A percentile compares a stretch with the other conserved stretches of the same genome.
Evolutionary conservation across 2,113 vertebrate genomes (phyloP).

Genomic region (Nesoenas mayeri): DNA sequence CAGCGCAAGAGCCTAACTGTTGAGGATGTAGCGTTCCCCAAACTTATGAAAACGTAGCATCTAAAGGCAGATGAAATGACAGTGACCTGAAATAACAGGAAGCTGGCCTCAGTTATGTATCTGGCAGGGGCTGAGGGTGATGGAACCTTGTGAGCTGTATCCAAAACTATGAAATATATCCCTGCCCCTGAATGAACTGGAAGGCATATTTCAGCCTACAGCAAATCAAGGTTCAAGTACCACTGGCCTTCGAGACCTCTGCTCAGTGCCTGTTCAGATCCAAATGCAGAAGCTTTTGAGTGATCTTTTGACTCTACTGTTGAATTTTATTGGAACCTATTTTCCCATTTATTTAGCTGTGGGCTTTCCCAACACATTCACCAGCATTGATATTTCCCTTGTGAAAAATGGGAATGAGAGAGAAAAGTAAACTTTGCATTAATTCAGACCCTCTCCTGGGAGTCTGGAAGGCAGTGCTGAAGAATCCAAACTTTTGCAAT

Average conservation of each 20-base stretch:
- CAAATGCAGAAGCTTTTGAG: neutral
- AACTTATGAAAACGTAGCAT: neutral
- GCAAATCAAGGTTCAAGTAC: neutral
- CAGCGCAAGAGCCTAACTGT: neutral
- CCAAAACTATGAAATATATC: slow-evolving; percentile 11
- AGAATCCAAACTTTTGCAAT: neutral
- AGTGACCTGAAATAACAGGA: slow-evolving; percentile 11
- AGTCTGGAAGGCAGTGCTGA: neutral
- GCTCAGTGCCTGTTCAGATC: neutral
- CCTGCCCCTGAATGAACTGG: neutral
- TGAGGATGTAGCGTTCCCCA: neutral
- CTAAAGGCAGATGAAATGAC: neutral
- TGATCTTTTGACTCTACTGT: neutral
- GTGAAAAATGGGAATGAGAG: neutral
- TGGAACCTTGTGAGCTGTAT: neutral
- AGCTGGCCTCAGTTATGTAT: neutral
- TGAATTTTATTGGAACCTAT: neutral
- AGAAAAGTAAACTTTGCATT: neutral
- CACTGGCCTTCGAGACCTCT: neutral
- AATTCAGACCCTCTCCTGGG: neutral
- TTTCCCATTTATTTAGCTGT: neutral
- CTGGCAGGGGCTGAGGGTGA: neutral
- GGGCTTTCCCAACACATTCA: neutral
- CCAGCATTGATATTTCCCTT: neutral
- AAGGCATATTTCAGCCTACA: neutral